Evolutionary conservation across 2,888 invertebrate genomes (phyloP), one percentile per base, ranked within the genome.

Genomic region (Xestia ashworthii): DNA sequence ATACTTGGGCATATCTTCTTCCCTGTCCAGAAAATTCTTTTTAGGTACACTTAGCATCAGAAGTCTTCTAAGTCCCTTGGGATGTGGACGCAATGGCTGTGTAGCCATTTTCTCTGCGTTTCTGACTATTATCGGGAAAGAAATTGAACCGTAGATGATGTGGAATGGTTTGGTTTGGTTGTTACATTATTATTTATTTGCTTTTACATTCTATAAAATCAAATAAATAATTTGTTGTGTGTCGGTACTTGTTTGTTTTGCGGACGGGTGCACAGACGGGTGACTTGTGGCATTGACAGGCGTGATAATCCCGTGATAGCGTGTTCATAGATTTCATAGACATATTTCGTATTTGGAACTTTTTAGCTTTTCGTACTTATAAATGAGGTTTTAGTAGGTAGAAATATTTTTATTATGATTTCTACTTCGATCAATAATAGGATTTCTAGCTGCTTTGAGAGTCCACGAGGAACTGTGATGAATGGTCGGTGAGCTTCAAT

Each of bases 41-140:
- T 91, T 89, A 0, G 96, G 95, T 0, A 90, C 87, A 81, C 95
- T 94, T 71, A 96, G 81, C 41, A 93, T 80, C 76, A 94, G 94
- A 74, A 95, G 78, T 65, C 96, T 90, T 69, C 83, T 93, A 0
- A 90, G 75, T 76, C 95, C 94, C 72, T 93, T 95, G 89, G 94
- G 94, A 6, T 5, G 11, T 41, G 0, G 0, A 80, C 93, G 94
- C 4, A 91, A 91, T 69, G 92, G 73, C 2, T 22, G 25, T 5
- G 11, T 93, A 60, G 88, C 93, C 95, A 96, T 96, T 67, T 80
- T 91, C 83, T 16, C 14, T 25, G 16, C 22, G 0, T 25, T 22
- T n/a, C 6, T 12, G 50, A 19, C 2, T 68, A 88, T 88, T 92
- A 91, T 91, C 90, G 90, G 87, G 88, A 90, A 88, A 55, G 89